phyloP scores from a whole-genome alignment of 2,888 invertebrate genomes.

The Heliconius ismenius region DNA sequence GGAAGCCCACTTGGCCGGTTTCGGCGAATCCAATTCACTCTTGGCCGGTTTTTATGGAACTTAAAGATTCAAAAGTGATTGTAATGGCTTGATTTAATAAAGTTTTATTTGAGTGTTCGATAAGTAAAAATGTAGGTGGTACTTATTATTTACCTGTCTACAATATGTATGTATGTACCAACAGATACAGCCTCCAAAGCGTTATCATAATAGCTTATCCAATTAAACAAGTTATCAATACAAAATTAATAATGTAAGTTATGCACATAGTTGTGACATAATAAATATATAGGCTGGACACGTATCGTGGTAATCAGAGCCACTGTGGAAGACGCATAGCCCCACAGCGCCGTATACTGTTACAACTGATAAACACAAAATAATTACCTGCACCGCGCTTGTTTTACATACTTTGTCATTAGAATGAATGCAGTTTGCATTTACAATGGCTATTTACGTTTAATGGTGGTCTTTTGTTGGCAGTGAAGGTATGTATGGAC shows the following conservation, averaged over 20 bases:
- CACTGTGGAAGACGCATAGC: constrained; percentile 33
- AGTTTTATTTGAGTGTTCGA: no score
- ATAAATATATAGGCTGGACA: constrained; percentile 23
- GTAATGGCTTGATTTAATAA: no score
- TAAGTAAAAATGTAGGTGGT: no score
- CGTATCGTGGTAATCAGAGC: constrained; percentile 36
- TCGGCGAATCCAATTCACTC: no score
- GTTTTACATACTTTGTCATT: constrained; percentile 30
- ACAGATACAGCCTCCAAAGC: neutral
- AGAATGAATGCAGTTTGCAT: constrained; percentile 18
- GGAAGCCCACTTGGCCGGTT: no score
- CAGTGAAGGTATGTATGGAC: neutral
- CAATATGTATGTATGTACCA: no score
- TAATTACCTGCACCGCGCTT: constrained; percentile 29
- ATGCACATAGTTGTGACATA: constrained; percentile 3
- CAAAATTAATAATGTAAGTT: constrained; percentile 25
- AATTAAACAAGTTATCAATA: constrained; percentile 25
- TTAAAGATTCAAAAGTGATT: no score
- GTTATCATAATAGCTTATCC: neutral
- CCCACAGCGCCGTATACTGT: constrained; percentile 27
- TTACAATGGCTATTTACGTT: neutral
- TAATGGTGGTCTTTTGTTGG: neutral
- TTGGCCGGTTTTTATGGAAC: no score
- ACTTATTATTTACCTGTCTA: no score
- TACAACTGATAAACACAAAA: constrained; percentile 35